Percentiles rank a stretch among this genome's conserved stretches.
Conservation (phyloP, 2,888 invertebrate genomes). For the Leptinotarsa rubiginosa region DNA sequence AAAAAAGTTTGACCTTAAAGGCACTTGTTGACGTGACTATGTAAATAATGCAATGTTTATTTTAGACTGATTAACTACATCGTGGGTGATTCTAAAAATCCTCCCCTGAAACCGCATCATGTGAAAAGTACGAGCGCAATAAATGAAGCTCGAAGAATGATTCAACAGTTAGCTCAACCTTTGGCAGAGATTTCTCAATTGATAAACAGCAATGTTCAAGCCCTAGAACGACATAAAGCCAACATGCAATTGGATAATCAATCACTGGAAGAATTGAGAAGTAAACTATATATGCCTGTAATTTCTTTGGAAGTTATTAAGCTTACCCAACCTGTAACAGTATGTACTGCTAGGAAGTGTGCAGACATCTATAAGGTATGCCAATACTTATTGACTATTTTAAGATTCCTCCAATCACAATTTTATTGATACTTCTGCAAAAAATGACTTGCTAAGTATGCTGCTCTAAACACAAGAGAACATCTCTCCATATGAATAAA, state of each 20-base stretch:
- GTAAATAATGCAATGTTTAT: neutral
- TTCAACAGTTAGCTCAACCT: constrained; percentile 59
- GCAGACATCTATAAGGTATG: constrained; percentile 51
- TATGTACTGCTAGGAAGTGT: constrained; percentile 56
- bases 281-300: constrained; percentile 58
- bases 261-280: constrained; percentile 53
- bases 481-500: no score
- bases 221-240: constrained; percentile 53
- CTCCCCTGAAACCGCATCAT: constrained; percentile 56
- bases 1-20: no score
- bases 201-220: constrained; percentile 58
- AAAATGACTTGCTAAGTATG: no score
- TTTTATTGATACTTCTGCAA: no score
- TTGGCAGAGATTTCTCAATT: constrained; percentile 60
- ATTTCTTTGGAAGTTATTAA: constrained; percentile 53
- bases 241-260: constrained; percentile 47
- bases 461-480: no score
- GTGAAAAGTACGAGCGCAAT: constrained; percentile 58
- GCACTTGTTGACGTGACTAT: no score
- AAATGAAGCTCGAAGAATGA: constrained; percentile 60
- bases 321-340: constrained; percentile 58
- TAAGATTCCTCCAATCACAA: no score
- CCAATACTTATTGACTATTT: no score
- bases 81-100: constrained; percentile 48
- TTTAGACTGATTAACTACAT: constrained; percentile 58